These are phyloP conservation scores for Macrostomum lignano DNA, from an alignment of 1,140 invertebrate species.

Conservation along the genomic window DNA sequence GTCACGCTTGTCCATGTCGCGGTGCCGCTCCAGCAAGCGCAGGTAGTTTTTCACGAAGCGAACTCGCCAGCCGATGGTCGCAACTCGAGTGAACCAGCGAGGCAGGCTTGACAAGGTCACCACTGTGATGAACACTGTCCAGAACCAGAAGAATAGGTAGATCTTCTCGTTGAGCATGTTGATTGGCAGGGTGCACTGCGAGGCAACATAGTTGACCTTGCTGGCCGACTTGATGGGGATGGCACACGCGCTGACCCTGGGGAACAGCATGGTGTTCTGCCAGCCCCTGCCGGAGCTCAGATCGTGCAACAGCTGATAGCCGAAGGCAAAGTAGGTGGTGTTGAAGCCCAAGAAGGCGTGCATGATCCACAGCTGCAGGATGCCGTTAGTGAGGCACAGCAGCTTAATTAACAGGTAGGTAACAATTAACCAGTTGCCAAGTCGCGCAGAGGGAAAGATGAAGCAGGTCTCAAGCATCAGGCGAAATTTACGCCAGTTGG, in stretches of 20 bases:
- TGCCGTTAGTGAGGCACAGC: constrained; percentile 1
- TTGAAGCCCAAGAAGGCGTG: constrained; percentile 4
- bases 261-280: neutral
- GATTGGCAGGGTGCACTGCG: constrained; percentile 3
- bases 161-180: constrained; percentile 7
- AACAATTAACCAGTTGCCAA: constrained; percentile 2
- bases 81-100: neutral
- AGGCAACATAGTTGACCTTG: constrained; percentile 3
- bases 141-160: constrained; percentile 6
- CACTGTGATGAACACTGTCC: neutral
- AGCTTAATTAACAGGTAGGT: constrained; percentile 3
- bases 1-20: no score
- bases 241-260: constrained; percentile 1
- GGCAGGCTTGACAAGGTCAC: constrained; percentile 1
- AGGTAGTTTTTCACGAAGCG: constrained; percentile 5
- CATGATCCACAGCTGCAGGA: constrained; percentile 4
- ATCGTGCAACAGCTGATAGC: neutral
- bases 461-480: no score
- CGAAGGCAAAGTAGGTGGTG: neutral
- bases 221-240: constrained; percentile 4
- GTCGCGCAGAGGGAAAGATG: neutral
- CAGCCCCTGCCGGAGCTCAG: constrained; percentile 1
- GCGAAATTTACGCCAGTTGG: no score
- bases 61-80: neutral
- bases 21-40: no score